Conservation (phyloP, 2,888 invertebrate species). For the Hoplodrina blanda region DNA sequence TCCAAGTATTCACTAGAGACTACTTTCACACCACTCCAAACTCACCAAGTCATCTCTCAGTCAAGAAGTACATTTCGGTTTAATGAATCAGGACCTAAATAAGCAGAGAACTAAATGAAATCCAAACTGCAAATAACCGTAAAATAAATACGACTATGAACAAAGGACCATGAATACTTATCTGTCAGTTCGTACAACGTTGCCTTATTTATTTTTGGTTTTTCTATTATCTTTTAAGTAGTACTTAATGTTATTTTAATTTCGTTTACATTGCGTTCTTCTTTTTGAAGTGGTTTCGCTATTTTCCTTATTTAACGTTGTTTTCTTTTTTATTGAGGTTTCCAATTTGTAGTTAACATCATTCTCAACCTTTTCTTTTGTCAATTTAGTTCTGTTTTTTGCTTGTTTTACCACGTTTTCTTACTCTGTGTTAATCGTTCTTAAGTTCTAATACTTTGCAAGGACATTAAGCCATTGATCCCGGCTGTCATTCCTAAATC, state of each 20-base stretch:
- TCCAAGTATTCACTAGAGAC: background rate
- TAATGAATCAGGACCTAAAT: conserved; percentile 75
- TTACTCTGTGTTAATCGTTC: background rate
- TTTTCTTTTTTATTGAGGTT: background rate
- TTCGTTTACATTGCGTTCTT: background rate
- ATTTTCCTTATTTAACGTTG: background rate
- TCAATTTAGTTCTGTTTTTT: too few relatives aligned
- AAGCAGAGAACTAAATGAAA: conserved; percentile 79
- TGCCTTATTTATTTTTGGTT: conserved; percentile 28
- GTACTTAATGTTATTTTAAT: conserved; percentile 31
- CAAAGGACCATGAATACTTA: conserved; percentile 35
- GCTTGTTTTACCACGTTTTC: background rate
- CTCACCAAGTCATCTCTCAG: conserved; percentile 4
- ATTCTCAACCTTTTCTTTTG: too few relatives aligned
- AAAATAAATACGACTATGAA: conserved; percentile 58
- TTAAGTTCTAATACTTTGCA: too few relatives aligned
- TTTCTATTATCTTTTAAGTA: conserved; percentile 26
- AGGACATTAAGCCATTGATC: too few relatives aligned
- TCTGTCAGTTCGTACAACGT: conserved; percentile 23
- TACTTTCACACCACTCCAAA: background rate
- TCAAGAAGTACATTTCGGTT: conserved; percentile 57
- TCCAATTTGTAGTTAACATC: background rate
- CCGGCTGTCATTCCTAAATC: too few relatives aligned
- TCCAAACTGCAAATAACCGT: conserved; percentile 75
- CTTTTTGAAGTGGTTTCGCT: background rate